These are phyloP conservation scores for Drosophila mimica DNA, from an alignment of 2,888 invertebrate species.

Conservation along the genomic window DNA sequence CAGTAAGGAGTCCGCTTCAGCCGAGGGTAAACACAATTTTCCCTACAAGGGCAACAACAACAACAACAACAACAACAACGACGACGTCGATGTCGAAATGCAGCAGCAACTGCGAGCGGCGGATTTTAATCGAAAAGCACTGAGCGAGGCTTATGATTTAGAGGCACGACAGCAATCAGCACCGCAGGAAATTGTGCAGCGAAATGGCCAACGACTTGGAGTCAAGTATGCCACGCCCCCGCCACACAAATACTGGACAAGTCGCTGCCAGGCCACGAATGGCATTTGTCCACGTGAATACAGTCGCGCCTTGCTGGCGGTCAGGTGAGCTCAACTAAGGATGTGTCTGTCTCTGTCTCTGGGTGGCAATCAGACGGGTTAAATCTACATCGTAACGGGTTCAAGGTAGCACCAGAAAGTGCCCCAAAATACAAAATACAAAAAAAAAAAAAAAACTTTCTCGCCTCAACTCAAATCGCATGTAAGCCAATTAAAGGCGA, in stretches of 20 bases:
- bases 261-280: slow-evolving; percentile 62
- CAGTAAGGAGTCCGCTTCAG: slow-evolving; percentile 48
- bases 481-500: slow-evolving; percentile 59
- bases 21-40: slow-evolving; percentile 47
- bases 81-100: slow-evolving; percentile 17
- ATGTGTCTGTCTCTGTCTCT: slow-evolving; percentile 17
- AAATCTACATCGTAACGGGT: slow-evolving; percentile 36
- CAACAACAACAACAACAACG: slow-evolving; percentile 2
- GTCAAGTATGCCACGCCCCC: slow-evolving; percentile 68
- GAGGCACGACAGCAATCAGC: slow-evolving; percentile 69
- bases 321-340: slow-evolving; percentile 72
- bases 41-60: slow-evolving; percentile 22
- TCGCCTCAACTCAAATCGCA: slow-evolving; percentile 40
- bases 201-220: slow-evolving; percentile 38
- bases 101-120: slow-evolving; percentile 32
- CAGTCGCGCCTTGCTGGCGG: slow-evolving; percentile 69
- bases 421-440: slow-evolving; percentile 26
- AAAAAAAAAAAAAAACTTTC: slow-evolving; percentile 61
- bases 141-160: slow-evolving; percentile 70
- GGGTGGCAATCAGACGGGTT: slow-evolving; percentile 58
- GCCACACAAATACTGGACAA: slow-evolving; percentile 71
- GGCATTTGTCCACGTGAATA: slow-evolving; percentile 76
- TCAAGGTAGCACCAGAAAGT: slow-evolving; percentile 48
- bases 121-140: slow-evolving; percentile 75
- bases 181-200: slow-evolving; percentile 72